Evolutionary conservation across 1,140 invertebrate genomes (phyloP).

Genomic region (Eriosoma lanigerum): DNA sequence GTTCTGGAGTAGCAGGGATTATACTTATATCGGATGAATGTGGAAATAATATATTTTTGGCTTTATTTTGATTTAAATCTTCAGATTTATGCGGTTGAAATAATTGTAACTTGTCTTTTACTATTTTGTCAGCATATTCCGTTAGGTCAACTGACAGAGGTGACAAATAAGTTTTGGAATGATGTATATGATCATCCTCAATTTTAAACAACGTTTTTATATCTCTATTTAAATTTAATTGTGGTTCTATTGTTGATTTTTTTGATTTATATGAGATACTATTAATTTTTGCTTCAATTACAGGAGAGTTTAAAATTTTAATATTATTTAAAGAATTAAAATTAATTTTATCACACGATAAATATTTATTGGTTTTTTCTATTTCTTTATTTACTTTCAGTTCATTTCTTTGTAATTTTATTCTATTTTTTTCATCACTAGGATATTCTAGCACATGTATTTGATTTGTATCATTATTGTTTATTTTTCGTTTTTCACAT

Average conservation of each 20-base stretch:
- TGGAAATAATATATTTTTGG: background rate
- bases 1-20: constrained; percentile 3
- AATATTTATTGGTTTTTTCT: background rate
- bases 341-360: background rate
- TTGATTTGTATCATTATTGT: background rate
- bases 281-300: background rate
- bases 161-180: background rate
- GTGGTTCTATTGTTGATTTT: background rate
- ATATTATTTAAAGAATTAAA: constrained; percentile 14
- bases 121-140: background rate
- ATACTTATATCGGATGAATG: constrained; percentile 15
- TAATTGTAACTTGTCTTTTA: background rate
- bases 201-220: background rate
- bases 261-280: background rate
- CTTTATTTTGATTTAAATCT: background rate
- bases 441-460: background rate
- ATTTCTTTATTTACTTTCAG: background rate
- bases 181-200: background rate
- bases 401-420: background rate
- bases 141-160: background rate
- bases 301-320: background rate
- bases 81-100: too few relatives aligned
- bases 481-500: constrained; percentile 3
- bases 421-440: background rate
- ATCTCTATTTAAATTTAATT: background rate